Evolutionary conservation across 2,888 invertebrate species (phyloP).

Genomic region (Drosophila cognata): DNA sequence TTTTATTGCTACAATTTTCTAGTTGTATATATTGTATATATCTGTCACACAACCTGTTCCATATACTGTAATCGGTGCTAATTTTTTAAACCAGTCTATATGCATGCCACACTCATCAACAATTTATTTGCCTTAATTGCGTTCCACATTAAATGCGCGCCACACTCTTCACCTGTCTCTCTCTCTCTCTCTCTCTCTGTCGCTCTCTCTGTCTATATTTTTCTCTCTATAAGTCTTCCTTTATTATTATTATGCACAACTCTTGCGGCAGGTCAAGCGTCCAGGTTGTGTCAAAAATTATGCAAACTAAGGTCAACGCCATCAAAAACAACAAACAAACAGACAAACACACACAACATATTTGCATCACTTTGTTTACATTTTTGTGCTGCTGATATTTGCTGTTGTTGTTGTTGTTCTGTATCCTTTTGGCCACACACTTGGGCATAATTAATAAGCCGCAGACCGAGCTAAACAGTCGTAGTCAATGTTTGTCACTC

Average conservation of each 20-base stretch:
- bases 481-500: constrained; percentile 51
- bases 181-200: neutral
- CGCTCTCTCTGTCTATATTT: neutral
- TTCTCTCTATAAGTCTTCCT: neutral
- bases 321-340: constrained; percentile 29
- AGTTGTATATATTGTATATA: neutral
- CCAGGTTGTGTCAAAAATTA: constrained; percentile 68
- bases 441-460: constrained; percentile 81
- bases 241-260: constrained; percentile 5
- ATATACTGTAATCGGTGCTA: constrained; percentile 3
- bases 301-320: constrained; percentile 76
- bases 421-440: constrained; percentile 76
- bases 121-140: constrained; percentile 14
- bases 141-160: neutral
- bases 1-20: neutral
- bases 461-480: constrained; percentile 52
- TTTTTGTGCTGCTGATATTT: constrained; percentile 13
- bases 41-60: constrained; percentile 9
- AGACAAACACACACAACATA: constrained; percentile 44
- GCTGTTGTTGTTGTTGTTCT: constrained; percentile 22
- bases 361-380: constrained; percentile 70
- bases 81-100: constrained; percentile 13
- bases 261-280: constrained; percentile 71
- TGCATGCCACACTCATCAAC: constrained; percentile 7
- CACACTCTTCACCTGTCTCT: neutral